Evolutionary conservation across 2,888 invertebrate genomes (phyloP), one percentile per base, ranked within the genome.

Genomic region (Lagria hirta): DNA sequence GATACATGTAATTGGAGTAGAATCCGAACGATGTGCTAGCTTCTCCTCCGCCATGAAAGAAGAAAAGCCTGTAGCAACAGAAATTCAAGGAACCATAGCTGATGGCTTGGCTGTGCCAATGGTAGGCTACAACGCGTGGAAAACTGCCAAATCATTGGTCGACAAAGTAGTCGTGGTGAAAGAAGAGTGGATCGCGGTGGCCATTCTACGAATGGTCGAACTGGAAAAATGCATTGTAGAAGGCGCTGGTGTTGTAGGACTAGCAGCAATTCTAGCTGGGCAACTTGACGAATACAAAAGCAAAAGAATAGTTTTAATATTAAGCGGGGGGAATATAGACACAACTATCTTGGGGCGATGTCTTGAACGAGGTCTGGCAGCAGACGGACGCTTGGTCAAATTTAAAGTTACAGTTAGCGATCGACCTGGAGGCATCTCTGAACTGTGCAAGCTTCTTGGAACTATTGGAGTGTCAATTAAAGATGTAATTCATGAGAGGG

Each of bases 401-500:
- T 90, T 91, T 69, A 79, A 80, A 45, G 86, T 86, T 24, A 86
- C 85, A 1, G 83, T 90, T 2, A 87, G 85, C 63, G 93, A 93
- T 73, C 77, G 91, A 48, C 92, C 93, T 0, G 92, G 92, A 3
- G 92, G 89, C 10, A 88, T 93, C 49, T 83, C 88, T 0, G 92
- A 93, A 62, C 75, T 94, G 3, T 89, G 91, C 63, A 80, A 81
- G 60, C 72, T 88, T 22, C 77, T 94, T 35, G 79, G 84, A 0
- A 78, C 80, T 1, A 75, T 88, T 16, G 92, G 92, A 0, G 92
- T 92, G 7, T 88, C 88, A 21, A 91, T 97, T 51, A 97, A 96
- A 70, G 96, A 96, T 65, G 93, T 97, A 44, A 87, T 92, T 72
- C 96, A 97, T 68, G 96, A 97, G 67, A 78, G 96, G 37, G 95